phyloP scores from a whole-genome alignment of 2,113 vertebrate genomes.

The Salvelinus alpinus region DNA sequence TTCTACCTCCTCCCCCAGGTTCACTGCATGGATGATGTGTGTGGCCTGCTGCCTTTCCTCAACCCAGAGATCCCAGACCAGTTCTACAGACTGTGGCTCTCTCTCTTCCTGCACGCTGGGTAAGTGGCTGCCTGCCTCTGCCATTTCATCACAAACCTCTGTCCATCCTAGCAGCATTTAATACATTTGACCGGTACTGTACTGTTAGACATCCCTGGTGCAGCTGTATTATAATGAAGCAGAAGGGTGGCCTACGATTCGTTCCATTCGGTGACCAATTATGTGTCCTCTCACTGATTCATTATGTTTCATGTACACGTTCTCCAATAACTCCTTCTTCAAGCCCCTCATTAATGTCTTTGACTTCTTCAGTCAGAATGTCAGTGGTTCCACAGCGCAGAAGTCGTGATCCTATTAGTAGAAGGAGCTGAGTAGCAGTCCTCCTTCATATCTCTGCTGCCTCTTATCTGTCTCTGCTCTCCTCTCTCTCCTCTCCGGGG shows the following conservation, averaged over 20 bases:
- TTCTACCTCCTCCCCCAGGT: slow-evolving; percentile 73
- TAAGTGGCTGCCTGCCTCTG: slow-evolving; percentile 55
- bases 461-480: slow-evolving; percentile 44
- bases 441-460: slow-evolving; percentile 21
- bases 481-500: slow-evolving; percentile 17
- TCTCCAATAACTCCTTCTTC: background rate
- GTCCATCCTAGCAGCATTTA: too few relatives aligned
- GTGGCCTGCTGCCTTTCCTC: slow-evolving; percentile 95
- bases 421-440: slow-evolving; percentile 7
- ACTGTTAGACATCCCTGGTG: too few relatives aligned
- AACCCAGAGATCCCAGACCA: slow-evolving; percentile 98
- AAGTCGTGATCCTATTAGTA: too few relatives aligned
- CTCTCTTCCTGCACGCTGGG: slow-evolving; percentile 96
- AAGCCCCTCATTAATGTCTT: background rate
- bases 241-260: too few relatives aligned
- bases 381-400: background rate
- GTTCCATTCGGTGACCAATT: too few relatives aligned
- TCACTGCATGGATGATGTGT: slow-evolving; percentile 98
- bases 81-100: slow-evolving; percentile 98
- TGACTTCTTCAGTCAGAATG: background rate
- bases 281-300: background rate
- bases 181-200: too few relatives aligned
- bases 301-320: background rate
- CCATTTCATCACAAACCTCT: background rate
- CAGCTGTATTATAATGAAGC: too few relatives aligned